Evolutionary conservation across 2,797 vertebrate genomes (phyloP).

Genomic region (Trematocara caparti): DNA sequence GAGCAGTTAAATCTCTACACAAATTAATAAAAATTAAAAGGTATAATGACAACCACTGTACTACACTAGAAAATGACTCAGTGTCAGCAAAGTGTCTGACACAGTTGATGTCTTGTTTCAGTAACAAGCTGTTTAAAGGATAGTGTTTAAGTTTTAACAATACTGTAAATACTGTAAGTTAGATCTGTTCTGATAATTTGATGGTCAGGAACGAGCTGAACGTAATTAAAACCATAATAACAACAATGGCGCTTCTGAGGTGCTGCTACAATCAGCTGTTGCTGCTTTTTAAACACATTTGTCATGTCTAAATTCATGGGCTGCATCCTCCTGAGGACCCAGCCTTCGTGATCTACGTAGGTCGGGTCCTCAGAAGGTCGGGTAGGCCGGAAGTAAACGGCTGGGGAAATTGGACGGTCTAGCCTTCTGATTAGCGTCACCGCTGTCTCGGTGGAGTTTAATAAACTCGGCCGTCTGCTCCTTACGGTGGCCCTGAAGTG

Average conservation of each 20-base stretch:
- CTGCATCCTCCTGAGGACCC: too few species aligned
- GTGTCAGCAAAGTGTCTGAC: rapidly evolving
- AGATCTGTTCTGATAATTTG: neutral
- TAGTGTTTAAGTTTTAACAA: neutral
- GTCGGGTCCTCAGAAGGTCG: too few species aligned
- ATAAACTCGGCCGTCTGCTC: too few species aligned
- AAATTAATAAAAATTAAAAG: neutral
- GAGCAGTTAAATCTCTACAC: neutral
- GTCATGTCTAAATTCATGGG: too few species aligned
- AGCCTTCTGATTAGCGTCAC: too few species aligned
- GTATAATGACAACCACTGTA: neutral
- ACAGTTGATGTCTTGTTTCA: neutral
- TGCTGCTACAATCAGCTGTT: neutral
- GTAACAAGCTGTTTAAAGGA: neutral
- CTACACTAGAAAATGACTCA: neutral
- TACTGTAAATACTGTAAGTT: neutral
- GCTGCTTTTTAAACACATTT: neutral
- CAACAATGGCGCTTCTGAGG: neutral
- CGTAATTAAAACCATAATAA: neutral
- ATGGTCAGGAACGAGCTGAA: neutral
- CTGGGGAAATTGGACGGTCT: too few species aligned
- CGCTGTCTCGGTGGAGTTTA: too few species aligned
- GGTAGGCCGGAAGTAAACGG: too few species aligned
- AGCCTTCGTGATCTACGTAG: too few species aligned
- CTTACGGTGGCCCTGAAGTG: too few species aligned